phyloP scores from a whole-genome alignment of 92 coral and sea anemone genomes.

The Siderastrea radians region DNA sequence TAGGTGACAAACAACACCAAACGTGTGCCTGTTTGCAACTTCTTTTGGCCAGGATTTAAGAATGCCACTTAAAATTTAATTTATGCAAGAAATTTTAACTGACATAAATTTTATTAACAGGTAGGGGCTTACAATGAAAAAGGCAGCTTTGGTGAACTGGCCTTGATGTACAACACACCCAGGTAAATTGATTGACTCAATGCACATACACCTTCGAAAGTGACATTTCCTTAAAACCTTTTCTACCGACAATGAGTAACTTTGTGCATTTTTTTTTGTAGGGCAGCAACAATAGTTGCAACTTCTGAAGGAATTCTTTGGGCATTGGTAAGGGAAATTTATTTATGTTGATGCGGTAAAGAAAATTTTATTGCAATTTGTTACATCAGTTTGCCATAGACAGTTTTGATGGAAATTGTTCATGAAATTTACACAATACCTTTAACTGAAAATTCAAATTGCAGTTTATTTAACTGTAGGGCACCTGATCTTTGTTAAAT shows the following conservation, averaged over 20 bases:
- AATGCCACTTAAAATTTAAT: too few relatives aligned
- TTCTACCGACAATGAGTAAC: not conserved
- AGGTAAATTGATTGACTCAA: constrained; percentile 63
- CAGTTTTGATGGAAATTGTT: too few relatives aligned
- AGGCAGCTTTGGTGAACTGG: constrained; percentile 99
- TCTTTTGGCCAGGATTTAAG: too few relatives aligned
- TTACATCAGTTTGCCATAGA: too few relatives aligned
- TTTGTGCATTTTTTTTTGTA: constrained; percentile 6
- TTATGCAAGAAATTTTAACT: not conserved
- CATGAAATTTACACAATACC: too few relatives aligned
- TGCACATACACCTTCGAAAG: not conserved
- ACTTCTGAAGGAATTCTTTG: constrained; percentile 93
- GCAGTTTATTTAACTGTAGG: not conserved
- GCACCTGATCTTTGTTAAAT: not conserved
- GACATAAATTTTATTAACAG: constrained; percentile 30
- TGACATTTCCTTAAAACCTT: not conserved
- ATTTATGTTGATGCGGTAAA: too few relatives aligned
- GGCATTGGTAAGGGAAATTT: constrained; percentile 87
- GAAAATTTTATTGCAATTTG: too few relatives aligned
- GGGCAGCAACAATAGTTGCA: constrained; percentile 98
- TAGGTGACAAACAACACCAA: too few relatives aligned
- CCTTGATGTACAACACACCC: constrained; percentile 99
- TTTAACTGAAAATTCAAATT: too few relatives aligned
- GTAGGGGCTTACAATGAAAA: constrained; percentile 95
- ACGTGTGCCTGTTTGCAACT: too few relatives aligned